Evolutionary conservation across 2,113 vertebrate species (phyloP).

Genomic region (Prinia subflava): DNA sequence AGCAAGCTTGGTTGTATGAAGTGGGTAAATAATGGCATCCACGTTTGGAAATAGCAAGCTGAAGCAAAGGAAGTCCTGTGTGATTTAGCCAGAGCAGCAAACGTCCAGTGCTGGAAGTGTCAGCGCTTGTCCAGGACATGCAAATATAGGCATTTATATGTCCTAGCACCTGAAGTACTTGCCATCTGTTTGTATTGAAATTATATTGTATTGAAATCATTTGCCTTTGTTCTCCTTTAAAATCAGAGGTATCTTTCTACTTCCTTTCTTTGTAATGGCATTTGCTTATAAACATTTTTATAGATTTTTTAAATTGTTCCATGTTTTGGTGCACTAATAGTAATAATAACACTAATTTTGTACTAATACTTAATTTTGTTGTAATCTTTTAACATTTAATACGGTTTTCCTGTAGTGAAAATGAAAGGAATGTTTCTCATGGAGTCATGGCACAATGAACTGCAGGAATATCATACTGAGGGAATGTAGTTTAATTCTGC

Average conservation of each 20-base stretch:
- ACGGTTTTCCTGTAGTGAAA: not conserved
- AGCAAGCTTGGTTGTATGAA: not conserved
- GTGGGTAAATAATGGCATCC: not conserved
- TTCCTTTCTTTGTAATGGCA: not conserved
- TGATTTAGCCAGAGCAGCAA: not conserved
- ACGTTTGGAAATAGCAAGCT: not conserved
- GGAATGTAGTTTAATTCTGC: not conserved
- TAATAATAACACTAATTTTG: not conserved
- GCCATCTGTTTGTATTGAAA: not conserved
- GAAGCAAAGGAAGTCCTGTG: not conserved
- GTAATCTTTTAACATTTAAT: not conserved
- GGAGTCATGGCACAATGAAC: not conserved
- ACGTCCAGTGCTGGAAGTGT: not conserved
- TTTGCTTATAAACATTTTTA: not conserved
- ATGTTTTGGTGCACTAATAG: not conserved
- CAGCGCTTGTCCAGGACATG: rapidly evolving
- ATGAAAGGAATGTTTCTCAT: not conserved
- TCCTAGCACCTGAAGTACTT: not conserved
- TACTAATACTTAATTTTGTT: not conserved
- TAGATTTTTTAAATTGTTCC: not conserved
- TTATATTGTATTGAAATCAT: not conserved
- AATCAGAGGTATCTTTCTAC: not conserved
- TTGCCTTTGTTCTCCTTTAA: not conserved
- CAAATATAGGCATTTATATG: not conserved
- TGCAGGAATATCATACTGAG: not conserved